Base-by-base conservation (phyloP, 2,113 vertebrate species). In the Corythornis vintsioides region DNA sequence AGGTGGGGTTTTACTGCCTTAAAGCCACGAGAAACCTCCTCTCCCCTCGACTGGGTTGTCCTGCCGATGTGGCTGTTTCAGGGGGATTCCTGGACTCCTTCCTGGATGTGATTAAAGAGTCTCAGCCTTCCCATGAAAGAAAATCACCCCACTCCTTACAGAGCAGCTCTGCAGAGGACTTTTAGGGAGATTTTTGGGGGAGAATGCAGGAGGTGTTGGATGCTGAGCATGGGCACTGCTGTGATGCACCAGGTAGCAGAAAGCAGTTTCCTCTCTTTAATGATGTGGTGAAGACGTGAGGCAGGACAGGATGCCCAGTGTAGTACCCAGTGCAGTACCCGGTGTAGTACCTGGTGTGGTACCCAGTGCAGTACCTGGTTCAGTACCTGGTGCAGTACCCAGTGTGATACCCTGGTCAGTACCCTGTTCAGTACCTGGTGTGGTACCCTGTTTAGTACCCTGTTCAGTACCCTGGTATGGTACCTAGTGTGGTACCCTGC, bases 81-180 rank as follows among this genome's bases (percentile, higher is more conserved):
- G 70, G 20, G 15, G 16, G 9, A 17, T 7, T 25, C 53, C 11
- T 25, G 43, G 11, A 1, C 38, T 59, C 47, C 78, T 28, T 65
- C 25, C 42, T 48, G 31, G 38, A 11, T 0, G 2, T 31, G 38
- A 42, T 42, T 28, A 7, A 48, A 75, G 38, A 69, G 40, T 43
- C n/a, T 78, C 29, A 19, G 25, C 15, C 1, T 29, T 26, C 15
- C 10, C 1, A 0, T 2, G 45, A 15, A 45, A 67, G 80, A 35
- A 33, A 42, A 18, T 24, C 18, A 7, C 29, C 55, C 40, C 66
- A 28, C 9, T 13, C 47, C 43, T 63, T 1, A 0, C 17, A 8
- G 65, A 73, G 47, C 52, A 47, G 31, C 75, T 86, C 59, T 1
- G 1, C 0, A 0, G 40, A 64, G 83, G 33, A 4, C 22, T 29